phyloP scores from a whole-genome alignment of 2,797 vertebrate genomes.

The Sebastes itinus region DNA sequence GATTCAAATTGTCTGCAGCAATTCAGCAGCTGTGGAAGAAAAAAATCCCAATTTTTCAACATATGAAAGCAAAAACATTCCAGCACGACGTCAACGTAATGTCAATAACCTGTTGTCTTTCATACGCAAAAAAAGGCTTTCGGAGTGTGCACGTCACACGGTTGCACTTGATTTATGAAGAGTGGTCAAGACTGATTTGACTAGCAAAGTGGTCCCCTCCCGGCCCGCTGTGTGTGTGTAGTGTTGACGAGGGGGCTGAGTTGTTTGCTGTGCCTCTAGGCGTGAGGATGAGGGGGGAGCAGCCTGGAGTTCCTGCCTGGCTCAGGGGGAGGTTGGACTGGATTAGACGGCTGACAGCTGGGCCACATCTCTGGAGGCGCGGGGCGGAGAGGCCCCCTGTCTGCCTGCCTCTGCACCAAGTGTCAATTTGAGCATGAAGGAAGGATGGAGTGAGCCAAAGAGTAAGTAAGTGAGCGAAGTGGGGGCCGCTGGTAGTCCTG shows the following conservation, averaged over 20 bases:
- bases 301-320: slow-evolving; percentile 75
- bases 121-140: background rate
- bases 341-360: slow-evolving; percentile 86
- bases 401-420: slow-evolving; percentile 82
- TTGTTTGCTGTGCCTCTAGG: slow-evolving; percentile 74
- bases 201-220: slow-evolving; percentile 70
- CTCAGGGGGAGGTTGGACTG: slow-evolving; percentile 83
- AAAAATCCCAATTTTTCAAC: background rate
- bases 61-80: background rate
- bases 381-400: slow-evolving; percentile 77
- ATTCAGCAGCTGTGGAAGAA: background rate
- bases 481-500: slow-evolving; percentile 76
- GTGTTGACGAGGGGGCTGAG: slow-evolving; percentile 61
- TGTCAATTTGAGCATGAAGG: slow-evolving; percentile 85
- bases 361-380: slow-evolving; percentile 84
- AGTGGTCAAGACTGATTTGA: slow-evolving; percentile 69
- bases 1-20: slow-evolving; percentile 5
- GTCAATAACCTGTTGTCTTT: slow-evolving; percentile 40
- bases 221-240: slow-evolving; percentile 51
- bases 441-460: slow-evolving; percentile 79
- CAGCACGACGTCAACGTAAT: background rate
- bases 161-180: slow-evolving; percentile 66
- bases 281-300: slow-evolving; percentile 70
- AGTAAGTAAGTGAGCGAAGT: slow-evolving; percentile 78
- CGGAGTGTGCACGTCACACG: slow-evolving; percentile 13